Base-by-base conservation (phyloP, 2,797 vertebrate species). In the Thunnus albacares region DNA sequence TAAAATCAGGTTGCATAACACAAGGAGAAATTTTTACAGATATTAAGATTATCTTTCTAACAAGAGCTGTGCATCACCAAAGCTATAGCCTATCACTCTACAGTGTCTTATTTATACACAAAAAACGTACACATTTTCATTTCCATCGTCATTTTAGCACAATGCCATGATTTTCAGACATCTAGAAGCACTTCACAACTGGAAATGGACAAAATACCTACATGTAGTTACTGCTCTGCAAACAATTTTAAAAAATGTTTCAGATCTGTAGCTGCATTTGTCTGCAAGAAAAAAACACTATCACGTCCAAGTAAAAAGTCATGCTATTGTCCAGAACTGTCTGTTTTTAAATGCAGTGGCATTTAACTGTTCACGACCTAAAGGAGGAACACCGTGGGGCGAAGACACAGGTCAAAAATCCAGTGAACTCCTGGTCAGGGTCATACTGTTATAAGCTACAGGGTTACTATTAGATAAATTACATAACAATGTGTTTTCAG, bases 1-100 rank as follows among this genome's bases (percentile, higher is more conserved):
- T 73, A 4, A 61, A 74, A 78, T 66, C 18, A 45, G 11, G 43
- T 41, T 60, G n/a, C 17, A 28, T 65, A n/a, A 41, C 51, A 67
- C 14, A 43, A 35, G 26, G 33, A 2, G 35, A 38, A 9, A 3
- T 30, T 30, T 38, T 38, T 38, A 38, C 38, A 38, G 38, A 38
- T 38, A 35, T n/a, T 22, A 22, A 28, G 41, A 52, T 59, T 43
- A 33, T 30, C 52, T 63, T 58, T 2, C 35, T 7, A 30, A 30
- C 26, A 49, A 8, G 43, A 24, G 43, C 38, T n/a, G 30, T 10
- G 56, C 18, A 68, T 67, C 41, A 33, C 10, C 49, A 2, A 24
- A 35, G 17, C 14, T 49, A 11, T 38, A 49, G 45, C 15, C 28
- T 52, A 15, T 15, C 33, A 72, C 11, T 26, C 30, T 35, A 45